phyloP scores from a whole-genome alignment of 2,797 vertebrate genomes.

The Gadopsis bispinosus region DNA sequence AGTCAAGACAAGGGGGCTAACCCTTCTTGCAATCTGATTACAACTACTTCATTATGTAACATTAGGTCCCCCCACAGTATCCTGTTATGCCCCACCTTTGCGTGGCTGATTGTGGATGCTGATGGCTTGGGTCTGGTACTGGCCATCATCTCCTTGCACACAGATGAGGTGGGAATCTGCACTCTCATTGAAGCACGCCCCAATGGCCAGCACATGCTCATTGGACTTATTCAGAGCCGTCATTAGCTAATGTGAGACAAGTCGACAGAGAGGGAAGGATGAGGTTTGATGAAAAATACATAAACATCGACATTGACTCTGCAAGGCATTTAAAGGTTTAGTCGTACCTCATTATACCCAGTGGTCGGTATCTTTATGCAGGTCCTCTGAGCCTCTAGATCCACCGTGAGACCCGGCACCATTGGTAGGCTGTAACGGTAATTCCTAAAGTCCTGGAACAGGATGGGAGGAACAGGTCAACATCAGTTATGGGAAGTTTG shows the following conservation, averaged over 20 bases:
- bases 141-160: conserved; percentile 95
- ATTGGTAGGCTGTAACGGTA: conserved; percentile 97
- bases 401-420: conserved; percentile 95
- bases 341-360: conserved; percentile 94
- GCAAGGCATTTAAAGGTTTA: background rate
- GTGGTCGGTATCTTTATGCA: conserved; percentile 96
- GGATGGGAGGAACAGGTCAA: conserved; percentile 3
- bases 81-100: conserved; percentile 86
- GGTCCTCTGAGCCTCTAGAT: conserved; percentile 97
- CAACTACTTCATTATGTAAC: background rate
- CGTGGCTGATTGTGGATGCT: conserved; percentile 98
- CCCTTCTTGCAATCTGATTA: background rate
- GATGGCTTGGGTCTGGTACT: conserved; percentile 99
- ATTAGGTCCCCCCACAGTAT: background rate
- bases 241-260: conserved; percentile 88
- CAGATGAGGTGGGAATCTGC: conserved; percentile 98
- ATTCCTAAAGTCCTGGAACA: conserved; percentile 95
- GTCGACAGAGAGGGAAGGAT: background rate
- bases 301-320: background rate
- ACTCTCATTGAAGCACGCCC: conserved; percentile 95
- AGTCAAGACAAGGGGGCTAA: background rate
- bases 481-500: conserved; percentile 1
- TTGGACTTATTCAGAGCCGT: conserved; percentile 98
- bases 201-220: conserved; percentile 95
- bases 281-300: background rate